Percentiles rank a stretch among this genome's conserved stretches.
Conservation (phyloP, 2,113 vertebrate species). For the Heterochromis multidens region DNA sequence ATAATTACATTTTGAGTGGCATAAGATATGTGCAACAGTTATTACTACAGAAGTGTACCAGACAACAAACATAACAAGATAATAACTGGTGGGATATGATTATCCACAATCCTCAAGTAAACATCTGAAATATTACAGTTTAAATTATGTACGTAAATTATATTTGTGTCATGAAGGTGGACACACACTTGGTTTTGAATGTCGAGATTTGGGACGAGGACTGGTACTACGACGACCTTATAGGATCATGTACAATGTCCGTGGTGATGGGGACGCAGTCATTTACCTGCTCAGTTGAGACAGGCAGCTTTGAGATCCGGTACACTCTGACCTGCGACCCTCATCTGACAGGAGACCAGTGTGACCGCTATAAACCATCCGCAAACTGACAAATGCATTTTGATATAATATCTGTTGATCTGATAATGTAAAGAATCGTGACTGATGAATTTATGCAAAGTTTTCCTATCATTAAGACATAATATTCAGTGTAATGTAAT, state of each 20-base stretch:
- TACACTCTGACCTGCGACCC: constrained; percentile 25
- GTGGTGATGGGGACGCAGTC: neutral
- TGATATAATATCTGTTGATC: neutral
- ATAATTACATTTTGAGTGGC: no score
- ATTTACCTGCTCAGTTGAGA: neutral
- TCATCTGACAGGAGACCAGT: constrained; percentile 33
- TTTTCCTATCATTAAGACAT: neutral
- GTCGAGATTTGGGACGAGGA: constrained; percentile 47
- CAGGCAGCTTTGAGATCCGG: neutral
- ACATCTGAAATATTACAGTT: neutral
- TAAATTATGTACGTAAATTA: no score
- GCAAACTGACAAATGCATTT: neutral
- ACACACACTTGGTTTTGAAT: neutral
- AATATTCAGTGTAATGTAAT: neutral
- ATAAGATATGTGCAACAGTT: no score
- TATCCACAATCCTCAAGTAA: neutral
- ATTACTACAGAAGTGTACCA: no score
- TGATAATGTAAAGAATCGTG: neutral
- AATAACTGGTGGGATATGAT: no score
- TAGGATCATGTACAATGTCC: neutral
- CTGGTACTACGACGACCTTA: fast-evolving
- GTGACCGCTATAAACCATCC: constrained; percentile 7
- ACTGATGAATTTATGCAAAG: neutral
- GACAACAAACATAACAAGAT: no score
- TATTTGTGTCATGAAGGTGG: constrained; percentile 4